phyloP scores from a whole-genome alignment of 1,140 invertebrate genomes.

The Tenebrio molitor region DNA sequence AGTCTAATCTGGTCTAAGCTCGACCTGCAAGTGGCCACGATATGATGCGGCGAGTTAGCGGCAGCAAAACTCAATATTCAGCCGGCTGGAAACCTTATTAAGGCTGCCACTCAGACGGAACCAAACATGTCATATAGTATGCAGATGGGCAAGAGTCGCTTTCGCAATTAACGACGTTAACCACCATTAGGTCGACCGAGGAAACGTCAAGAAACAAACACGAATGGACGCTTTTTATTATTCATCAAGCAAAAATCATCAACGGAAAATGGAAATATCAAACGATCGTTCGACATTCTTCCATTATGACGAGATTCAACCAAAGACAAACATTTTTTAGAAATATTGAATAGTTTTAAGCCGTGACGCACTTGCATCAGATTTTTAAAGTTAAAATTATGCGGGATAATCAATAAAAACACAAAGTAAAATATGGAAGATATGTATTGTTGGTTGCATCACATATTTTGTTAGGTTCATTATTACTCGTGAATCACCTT shows the following conservation, averaged over 20 bases:
- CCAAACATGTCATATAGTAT: conserved; percentile 60
- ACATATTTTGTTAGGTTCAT: no score
- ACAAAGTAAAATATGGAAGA: no score
- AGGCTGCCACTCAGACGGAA: conserved; percentile 62
- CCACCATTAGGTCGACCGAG: conserved; percentile 37
- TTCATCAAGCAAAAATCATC: not conserved
- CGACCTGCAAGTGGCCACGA: conserved; percentile 63
- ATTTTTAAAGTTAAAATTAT: no score
- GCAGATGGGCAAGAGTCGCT: conserved; percentile 57
- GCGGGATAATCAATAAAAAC: no score
- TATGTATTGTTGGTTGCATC: no score
- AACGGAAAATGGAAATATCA: not conserved
- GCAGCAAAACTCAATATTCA: conserved; percentile 66
- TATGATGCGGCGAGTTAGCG: conserved; percentile 60
- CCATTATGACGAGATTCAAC: no score
- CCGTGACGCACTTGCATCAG: no score
- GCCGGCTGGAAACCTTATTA: conserved; percentile 66
- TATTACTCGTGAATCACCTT: no score
- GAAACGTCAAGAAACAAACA: conserved; percentile 31
- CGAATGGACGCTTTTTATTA: conserved; percentile 19
- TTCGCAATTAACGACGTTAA: conserved; percentile 54
- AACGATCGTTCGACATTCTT: no score
- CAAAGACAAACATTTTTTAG: no score
- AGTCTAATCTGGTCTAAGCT: conserved; percentile 65
- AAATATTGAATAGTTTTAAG: no score